phyloP scores from a whole-genome alignment of 53 echinoderm and acorn worm genomes.

The Zoroaster sp. region DNA sequence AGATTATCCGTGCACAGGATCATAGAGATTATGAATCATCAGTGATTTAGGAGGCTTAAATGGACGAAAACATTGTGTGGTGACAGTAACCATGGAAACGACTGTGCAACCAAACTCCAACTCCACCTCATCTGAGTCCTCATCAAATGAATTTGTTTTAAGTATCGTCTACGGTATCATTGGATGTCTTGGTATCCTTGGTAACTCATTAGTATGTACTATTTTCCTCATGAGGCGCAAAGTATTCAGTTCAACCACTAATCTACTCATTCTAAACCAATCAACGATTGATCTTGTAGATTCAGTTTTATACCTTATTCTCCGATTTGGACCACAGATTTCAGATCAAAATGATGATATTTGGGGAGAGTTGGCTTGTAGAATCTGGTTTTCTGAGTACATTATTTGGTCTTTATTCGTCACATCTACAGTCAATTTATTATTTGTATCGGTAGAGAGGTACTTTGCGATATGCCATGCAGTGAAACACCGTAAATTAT shows the following conservation, averaged over 20 bases:
- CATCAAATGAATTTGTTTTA: constrained; percentile 8
- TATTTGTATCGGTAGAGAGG: constrained; percentile 79
- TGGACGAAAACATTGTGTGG: background rate
- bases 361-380: constrained; percentile 70
- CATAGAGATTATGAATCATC: too few relatives aligned
- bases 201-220: constrained; percentile 73
- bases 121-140: background rate
- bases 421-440: constrained; percentile 78
- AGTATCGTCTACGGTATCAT: constrained; percentile 73
- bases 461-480: constrained; percentile 85
- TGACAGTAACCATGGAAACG: background rate
- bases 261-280: constrained; percentile 84
- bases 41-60: background rate
- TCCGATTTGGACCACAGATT: constrained; percentile 63
- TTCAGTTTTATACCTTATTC: constrained; percentile 71
- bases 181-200: constrained; percentile 74
- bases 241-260: constrained; percentile 75
- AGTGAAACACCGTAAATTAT: constrained; percentile 73
- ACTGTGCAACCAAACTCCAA: background rate
- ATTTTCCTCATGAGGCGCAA: constrained; percentile 66
- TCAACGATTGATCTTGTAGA: constrained; percentile 79
- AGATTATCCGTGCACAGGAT: too few relatives aligned
- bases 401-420: constrained; percentile 89
- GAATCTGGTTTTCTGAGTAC: constrained; percentile 89
- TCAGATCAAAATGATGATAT: background rate